Evolutionary conservation across 2,113 vertebrate genomes (phyloP).

Genomic region (Pangasianodon hypophthalmus): DNA sequence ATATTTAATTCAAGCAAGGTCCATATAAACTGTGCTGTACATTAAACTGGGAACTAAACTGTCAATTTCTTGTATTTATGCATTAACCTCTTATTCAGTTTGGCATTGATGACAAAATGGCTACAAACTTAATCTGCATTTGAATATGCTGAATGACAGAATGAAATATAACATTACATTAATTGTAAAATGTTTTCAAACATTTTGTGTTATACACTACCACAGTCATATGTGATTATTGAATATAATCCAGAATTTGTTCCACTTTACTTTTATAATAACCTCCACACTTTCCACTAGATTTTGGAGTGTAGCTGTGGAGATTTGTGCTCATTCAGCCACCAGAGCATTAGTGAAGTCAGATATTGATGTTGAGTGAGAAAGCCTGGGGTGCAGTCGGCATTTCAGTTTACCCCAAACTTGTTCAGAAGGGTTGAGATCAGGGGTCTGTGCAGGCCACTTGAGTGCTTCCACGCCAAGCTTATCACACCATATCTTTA

Average conservation of each 20-base stretch:
- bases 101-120: not conserved
- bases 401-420: not conserved
- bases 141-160: too few relatives aligned
- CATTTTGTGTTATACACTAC: too few relatives aligned
- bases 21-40: not conserved
- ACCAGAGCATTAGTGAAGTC: not conserved
- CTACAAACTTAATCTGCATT: too few relatives aligned
- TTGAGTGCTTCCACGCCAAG: not conserved
- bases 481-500: not conserved
- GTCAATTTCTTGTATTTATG: too few relatives aligned
- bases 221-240: too few relatives aligned
- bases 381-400: not conserved
- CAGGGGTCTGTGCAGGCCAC: not conserved
- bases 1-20: not conserved
- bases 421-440: not conserved
- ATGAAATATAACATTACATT: too few relatives aligned
- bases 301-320: not conserved
- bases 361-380: not conserved
- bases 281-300: not conserved
- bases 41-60: not conserved
- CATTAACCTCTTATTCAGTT: too few relatives aligned
- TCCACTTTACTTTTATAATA: not conserved
- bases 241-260: too few relatives aligned
- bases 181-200: too few relatives aligned
- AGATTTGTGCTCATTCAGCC: not conserved